Evolutionary conservation across 2,888 invertebrate genomes (phyloP), one percentile per base, ranked within the genome.

Genomic region (Drosophila mimetica): DNA sequence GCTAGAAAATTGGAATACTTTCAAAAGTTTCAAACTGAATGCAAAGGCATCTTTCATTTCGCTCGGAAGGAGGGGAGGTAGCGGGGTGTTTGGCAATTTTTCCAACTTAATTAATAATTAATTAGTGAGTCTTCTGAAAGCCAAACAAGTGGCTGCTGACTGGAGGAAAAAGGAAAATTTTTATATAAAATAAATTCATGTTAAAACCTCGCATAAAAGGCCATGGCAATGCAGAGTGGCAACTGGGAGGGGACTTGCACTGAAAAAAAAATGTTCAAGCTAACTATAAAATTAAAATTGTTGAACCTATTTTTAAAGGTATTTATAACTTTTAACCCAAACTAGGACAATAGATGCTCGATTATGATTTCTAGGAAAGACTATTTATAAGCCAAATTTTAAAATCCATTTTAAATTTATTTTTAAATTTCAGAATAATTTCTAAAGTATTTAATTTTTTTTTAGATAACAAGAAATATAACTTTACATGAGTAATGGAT

Each of bases 81-180:
- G 3, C 9, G 37, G 28, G 59, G 66, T 66, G 61, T 69, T 71
- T 71, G 70, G 76, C 66, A 71, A 75, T 74, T 80, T 67, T 64
- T 72, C 74, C 73, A 83, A 78, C 83, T 77, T 86, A 84, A 85
- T 85, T 85, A 85, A 84, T 84, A 75, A 86, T 80, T 86, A 85
- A 85, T 85, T 86, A 85, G 86, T 76, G 70, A 75, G 73, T 79
- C 82, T 72, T 71, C 77, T 69, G 53, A 83, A 85, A 82, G 85
- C 82, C 82, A 76, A 75, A 73, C 55, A 83, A 85, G 76, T 85
- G 73, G 75, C 64, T 41, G 34, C 50, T 46, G 60, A 30, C 44
- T 14, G 46, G 30, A 28, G 28, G 30, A 54, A 67, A 59, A 28
- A 50, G 65, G 52, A 72, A 14, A 51, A 66, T 66, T 67, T 76